Conservation (phyloP, 2,888 invertebrate genomes). For the Enchytraeus crypticus region DNA sequence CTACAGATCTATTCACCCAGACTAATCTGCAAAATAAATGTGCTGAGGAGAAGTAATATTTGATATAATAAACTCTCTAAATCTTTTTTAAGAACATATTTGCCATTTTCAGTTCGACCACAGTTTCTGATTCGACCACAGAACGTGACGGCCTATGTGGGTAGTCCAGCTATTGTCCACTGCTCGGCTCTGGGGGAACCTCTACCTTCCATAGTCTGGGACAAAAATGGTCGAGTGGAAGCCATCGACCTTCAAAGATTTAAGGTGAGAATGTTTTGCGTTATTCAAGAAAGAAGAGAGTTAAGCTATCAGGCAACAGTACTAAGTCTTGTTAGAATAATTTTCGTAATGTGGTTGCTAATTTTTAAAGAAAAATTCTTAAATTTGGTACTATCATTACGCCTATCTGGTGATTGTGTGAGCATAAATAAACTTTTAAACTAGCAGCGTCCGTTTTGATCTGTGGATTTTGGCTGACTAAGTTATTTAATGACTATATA, state of each 20-base stretch:
- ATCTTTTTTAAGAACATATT: too few relatives aligned
- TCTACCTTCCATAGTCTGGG: constrained; percentile 82
- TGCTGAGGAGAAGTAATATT: too few relatives aligned
- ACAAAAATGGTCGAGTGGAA: constrained; percentile 62
- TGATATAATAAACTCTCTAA: background rate
- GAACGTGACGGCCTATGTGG: constrained; percentile 68
- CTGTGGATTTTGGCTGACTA: too few relatives aligned
- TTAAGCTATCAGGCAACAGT: too few relatives aligned
- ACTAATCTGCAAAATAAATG: too few relatives aligned
- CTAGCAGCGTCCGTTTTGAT: too few relatives aligned
- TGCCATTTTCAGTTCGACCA: constrained; percentile 60
- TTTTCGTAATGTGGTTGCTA: too few relatives aligned
- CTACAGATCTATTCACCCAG: too few relatives aligned
- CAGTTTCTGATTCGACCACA: constrained; percentile 67
- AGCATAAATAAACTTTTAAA: background rate
- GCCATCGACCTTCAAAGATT: constrained; percentile 9
- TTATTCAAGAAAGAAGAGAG: background rate
- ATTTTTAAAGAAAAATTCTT: too few relatives aligned
- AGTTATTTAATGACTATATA: too few relatives aligned
- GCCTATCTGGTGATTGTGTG: background rate
- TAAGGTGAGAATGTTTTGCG: constrained; percentile 3
- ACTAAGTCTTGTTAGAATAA: too few relatives aligned
- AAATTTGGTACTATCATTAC: too few relatives aligned
- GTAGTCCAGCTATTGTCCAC: constrained; percentile 64
- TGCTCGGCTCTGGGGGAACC: constrained; percentile 83